phyloP scores from a whole-genome alignment of 2,888 invertebrate genomes.

The Sepioteuthis lessoniana region DNA sequence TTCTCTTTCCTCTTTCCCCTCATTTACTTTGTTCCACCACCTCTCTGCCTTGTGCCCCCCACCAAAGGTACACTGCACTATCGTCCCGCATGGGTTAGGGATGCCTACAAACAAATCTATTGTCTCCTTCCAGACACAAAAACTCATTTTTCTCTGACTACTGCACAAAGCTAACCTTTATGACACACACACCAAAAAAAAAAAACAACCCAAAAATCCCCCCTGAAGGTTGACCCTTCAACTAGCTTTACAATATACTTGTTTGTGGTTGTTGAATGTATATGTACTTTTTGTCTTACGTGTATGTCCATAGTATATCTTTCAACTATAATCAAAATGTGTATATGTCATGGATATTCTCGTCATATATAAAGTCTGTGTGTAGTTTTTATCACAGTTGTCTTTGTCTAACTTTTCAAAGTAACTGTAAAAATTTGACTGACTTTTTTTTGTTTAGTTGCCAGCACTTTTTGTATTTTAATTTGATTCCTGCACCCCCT shows the following conservation, averaged over 20 bases:
- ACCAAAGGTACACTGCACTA: neutral
- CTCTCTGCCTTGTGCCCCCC: neutral
- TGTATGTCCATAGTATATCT: neutral
- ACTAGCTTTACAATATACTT: neutral
- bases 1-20: too few relatives aligned
- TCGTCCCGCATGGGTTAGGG: neutral
- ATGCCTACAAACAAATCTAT: conserved; percentile 1
- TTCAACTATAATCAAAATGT: neutral
- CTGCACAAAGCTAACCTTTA: conserved; percentile 21
- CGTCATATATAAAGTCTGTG: too few relatives aligned
- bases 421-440: neutral
- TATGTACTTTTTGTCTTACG: neutral
- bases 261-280: neutral
- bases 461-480: neutral
- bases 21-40: too few relatives aligned
- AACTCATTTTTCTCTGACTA: neutral
- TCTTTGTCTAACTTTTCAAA: neutral
- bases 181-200: neutral
- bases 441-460: neutral
- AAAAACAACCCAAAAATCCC: neutral
- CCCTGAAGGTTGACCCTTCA: neutral
- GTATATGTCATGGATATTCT: neutral
- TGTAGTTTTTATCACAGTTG: neutral
- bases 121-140: conserved; percentile 1
- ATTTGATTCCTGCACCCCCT: neutral